Conservation (phyloP, 2,113 vertebrate species). For the Fulica atra region DNA sequence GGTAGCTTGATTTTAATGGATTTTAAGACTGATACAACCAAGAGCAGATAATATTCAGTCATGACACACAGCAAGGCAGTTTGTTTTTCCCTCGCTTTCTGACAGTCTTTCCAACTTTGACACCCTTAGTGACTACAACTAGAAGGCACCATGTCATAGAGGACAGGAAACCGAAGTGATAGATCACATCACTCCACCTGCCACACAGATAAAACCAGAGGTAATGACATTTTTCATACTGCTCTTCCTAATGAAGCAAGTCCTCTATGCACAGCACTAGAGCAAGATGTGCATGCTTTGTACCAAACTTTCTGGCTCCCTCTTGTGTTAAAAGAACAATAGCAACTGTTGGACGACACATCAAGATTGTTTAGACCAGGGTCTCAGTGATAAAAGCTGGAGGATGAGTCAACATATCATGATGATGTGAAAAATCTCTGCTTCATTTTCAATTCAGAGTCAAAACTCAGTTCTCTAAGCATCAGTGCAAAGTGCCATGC, state of each 20-base stretch:
- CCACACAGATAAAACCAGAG: background rate
- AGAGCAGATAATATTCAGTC: background rate
- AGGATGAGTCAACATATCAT: background rate
- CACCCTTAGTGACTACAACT: background rate
- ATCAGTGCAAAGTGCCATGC: background rate
- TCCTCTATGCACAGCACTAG: background rate
- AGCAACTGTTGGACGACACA: background rate
- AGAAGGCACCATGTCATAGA: background rate
- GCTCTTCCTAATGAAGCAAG: background rate
- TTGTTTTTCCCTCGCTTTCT: background rate
- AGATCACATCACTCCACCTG: background rate
- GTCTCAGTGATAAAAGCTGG: background rate
- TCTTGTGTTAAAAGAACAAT: constrained; percentile 45
- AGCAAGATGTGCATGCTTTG: background rate
- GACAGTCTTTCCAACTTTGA: background rate
- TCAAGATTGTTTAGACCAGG: background rate
- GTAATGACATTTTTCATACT: background rate
- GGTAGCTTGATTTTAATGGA: background rate
- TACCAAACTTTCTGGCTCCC: constrained; percentile 54
- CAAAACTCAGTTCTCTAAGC: background rate
- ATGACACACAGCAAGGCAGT: background rate
- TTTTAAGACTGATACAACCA: background rate
- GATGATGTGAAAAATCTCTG: background rate
- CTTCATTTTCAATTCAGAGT: background rate
- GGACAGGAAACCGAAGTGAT: background rate